Evolutionary conservation across 2,888 invertebrate genomes (phyloP).

Genomic region (Chrysolina americana): DNA sequence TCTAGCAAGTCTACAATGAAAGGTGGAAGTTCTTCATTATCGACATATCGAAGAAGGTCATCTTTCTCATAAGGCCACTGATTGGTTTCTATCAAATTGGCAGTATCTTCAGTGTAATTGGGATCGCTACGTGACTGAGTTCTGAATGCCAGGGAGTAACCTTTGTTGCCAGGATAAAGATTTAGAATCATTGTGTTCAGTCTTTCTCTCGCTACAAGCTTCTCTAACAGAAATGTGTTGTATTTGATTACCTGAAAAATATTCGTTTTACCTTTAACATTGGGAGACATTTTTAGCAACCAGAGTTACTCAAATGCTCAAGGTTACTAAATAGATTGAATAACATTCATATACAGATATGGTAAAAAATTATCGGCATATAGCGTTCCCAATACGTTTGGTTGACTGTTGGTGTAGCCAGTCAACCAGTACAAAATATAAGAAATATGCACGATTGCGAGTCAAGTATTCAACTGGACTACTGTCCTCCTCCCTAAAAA

Average conservation of each 20-base stretch:
- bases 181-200: slow-evolving; percentile 92
- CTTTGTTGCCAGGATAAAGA: slow-evolving; percentile 92
- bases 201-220: slow-evolving; percentile 87
- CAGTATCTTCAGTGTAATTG: slow-evolving; percentile 72
- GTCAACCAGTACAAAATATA: no score
- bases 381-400: no score
- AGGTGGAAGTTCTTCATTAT: slow-evolving; percentile 81
- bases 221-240: slow-evolving; percentile 84
- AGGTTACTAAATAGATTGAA: no score
- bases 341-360: no score
- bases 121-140: slow-evolving; percentile 63
- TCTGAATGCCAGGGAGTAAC: slow-evolving; percentile 78
- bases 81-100: slow-evolving; percentile 79
- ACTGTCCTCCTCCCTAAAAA: no score
- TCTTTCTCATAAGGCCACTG: slow-evolving; percentile 93
- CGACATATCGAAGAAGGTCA: slow-evolving; percentile 87
- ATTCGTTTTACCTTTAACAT: background rate
- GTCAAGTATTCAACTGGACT: no score
- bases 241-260: slow-evolving; percentile 74
- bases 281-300: background rate
- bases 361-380: no score
- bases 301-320: no score
- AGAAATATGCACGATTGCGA: no score
- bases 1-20: slow-evolving; percentile 88
- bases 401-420: no score